phyloP scores from a whole-genome alignment of 2,797 vertebrate species.

The Spea hammondii region DNA sequence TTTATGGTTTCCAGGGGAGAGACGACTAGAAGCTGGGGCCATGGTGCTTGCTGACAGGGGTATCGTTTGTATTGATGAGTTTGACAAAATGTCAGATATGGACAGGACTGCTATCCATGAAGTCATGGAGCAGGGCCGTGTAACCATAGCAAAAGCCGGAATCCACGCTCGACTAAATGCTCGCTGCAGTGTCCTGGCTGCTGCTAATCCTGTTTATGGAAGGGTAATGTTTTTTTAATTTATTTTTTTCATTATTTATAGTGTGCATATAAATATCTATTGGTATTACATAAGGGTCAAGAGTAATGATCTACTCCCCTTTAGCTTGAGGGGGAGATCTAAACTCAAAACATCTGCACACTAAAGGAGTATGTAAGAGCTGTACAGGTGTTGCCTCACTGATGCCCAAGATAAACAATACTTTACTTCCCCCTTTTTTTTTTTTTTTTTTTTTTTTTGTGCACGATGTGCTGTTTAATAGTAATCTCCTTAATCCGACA shows the following conservation, averaged over 20 bases:
- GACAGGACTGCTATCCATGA: slow-evolving; percentile 98
- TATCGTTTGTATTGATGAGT: slow-evolving; percentile 96
- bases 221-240: slow-evolving; percentile 69
- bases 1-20: slow-evolving; percentile 74
- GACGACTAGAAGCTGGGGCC: slow-evolving; percentile 89
- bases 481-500: slow-evolving; percentile 12
- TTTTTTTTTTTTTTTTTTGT: no score
- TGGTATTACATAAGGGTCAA: no score
- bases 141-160: slow-evolving; percentile 95
- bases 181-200: slow-evolving; percentile 92
- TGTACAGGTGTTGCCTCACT: no score
- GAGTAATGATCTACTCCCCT: no score
- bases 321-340: no score
- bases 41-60: slow-evolving; percentile 95
- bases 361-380: no score
- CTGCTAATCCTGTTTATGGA: slow-evolving; percentile 94
- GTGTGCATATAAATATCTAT: no score
- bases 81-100: slow-evolving; percentile 97
- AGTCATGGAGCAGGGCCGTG: slow-evolving; percentile 97
- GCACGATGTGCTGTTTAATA: no score
- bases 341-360: no score
- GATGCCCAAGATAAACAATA: no score
- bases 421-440: no score
- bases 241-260: no score
- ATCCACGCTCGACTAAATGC: slow-evolving; percentile 96